Base-by-base conservation (phyloP, 2,113 vertebrate genomes). In the Eulemur rufifrons region DNA sequence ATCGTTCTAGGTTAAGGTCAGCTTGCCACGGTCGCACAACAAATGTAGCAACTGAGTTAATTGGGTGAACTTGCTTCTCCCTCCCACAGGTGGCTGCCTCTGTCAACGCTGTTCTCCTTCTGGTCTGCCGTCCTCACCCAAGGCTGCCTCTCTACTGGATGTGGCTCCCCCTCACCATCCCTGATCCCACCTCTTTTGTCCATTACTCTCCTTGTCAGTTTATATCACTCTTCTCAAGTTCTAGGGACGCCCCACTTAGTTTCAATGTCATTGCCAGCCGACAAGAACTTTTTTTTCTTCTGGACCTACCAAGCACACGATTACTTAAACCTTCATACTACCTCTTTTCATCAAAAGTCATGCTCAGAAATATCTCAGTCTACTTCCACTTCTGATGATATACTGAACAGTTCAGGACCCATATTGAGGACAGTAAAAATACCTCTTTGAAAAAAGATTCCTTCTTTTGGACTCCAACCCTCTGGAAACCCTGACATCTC, bases 41-140 rank as follows among this genome's bases (percentile, higher is more conserved):
- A 93, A 25, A 32, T 21, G 25, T 14, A 42, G 18, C 17, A 13
- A 25, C 20, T 5, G 3, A 34, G 34, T 59, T 34, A 0, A n/a
- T 8, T 3, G 37, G 23, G 18, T 54, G 37, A 6, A 8, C 8
- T 2, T 52, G 42, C 6, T 39, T 73, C 18, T 29, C 32, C 1
- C 39, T 27, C 4, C 8, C 15, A 20, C 34, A 1, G 27, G 27
- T 1, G 29, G 5, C 50, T 3, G 2, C 8, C 12, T 11, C 14
- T 42, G 17, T 77, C 45, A 18, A 0, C 3, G 39, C 17, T 23
- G 29, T 32, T 14, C 42, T 66, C 12, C 69, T 23, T 25, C 37
- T 11, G 12, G 20, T 32, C 42, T 3, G 10, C 89, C n/a, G 1
- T 11, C 29, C 27, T 59, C 52, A 42, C 21, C 37, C 32, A 27